Base-by-base conservation (phyloP, 2,797 vertebrate species). In the Rhynchotus rufescens region DNA sequence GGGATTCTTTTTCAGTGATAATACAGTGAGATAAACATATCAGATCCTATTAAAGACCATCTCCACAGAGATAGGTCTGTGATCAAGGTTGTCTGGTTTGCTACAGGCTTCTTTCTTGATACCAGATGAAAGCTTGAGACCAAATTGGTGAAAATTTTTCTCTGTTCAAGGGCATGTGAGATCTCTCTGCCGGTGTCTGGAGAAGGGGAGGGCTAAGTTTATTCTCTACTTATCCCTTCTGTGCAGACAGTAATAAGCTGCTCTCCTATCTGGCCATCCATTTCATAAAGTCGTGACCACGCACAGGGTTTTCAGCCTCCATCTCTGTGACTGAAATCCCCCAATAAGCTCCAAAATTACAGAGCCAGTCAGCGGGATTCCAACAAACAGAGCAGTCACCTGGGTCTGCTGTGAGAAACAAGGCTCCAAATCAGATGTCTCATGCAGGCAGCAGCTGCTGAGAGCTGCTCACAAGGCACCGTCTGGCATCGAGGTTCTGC, bases 341-440 rank as follows among this genome's bases (percentile, higher is more conserved):
- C 91, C 84, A 85, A 12, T 40, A 81, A 60, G 19, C 82, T 52
- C 47, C 47, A 28, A 22, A 66, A 13, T 67, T 76, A 16, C 0
- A 2, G 74, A 20, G 54, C 19, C 25, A 36, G 66, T 7, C 26
- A 52, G 30, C 28, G 30, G 52, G 21, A 9, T 22, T 86, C 94
- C 92, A 87, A 78, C 85, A 84, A 73, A 84, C 83, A 60, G 89
- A 88, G 80, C 47, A 64, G 73, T 81, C 56, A 9, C n/a, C 2
- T 62, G 81, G 83, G 52, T 57, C 73, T 95, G 93, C 66, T 73
- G 72, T 66, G 87, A 94, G 86, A 95, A 95, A 56, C 59, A 11
- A 49, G 83, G 64, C 61, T 76, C 82, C 87, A 88, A 75, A 89
- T 94, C 42, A 79, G 52, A 61, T 72, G 51, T 83, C 59, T 79